A percentile compares a stretch with the other conserved stretches of the same genome.
phyloP scores from a whole-genome alignment of 2,797 vertebrate genomes.

The Propithecus deckenii region DNA sequence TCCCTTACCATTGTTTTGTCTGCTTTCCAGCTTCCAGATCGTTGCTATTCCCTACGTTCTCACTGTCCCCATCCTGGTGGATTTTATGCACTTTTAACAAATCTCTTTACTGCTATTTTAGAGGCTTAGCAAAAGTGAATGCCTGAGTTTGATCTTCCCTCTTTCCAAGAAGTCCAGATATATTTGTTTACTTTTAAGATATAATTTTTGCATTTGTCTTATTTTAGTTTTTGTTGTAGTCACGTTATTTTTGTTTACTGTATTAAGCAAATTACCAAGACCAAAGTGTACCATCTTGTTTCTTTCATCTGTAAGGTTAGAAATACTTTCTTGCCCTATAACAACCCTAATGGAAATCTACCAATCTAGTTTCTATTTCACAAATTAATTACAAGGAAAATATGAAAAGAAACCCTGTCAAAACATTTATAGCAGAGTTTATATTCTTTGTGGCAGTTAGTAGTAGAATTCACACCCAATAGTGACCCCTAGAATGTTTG shows the following conservation, averaged over 20 bases:
- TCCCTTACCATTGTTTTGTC: neutral
- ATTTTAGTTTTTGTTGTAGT: constrained; percentile 12
- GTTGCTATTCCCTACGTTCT: neutral
- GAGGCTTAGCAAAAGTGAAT: neutral
- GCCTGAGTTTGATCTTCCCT: neutral
- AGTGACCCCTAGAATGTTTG: neutral
- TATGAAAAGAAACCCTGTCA: neutral
- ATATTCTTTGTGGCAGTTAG: constrained; percentile 8
- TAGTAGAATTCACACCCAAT: neutral
- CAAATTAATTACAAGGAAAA: neutral
- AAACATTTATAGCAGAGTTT: neutral
- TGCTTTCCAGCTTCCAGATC: neutral
- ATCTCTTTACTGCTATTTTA: neutral
- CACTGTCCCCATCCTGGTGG: neutral
- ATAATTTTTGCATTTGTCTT: constrained; percentile 18
- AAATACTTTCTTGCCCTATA: neutral
- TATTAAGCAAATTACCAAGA: neutral
- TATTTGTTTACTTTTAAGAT: constrained; percentile 25
- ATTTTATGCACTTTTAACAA: neutral
- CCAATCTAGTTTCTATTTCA: neutral
- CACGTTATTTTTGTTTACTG: neutral
- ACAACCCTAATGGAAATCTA: neutral
- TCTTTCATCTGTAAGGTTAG: constrained; percentile 20
- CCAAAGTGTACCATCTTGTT: neutral
- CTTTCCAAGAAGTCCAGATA: neutral